These are phyloP conservation scores for Ciona savignyi DNA, from an alignment of 23 tunicate genomes.

Conservation along the genomic window DNA sequence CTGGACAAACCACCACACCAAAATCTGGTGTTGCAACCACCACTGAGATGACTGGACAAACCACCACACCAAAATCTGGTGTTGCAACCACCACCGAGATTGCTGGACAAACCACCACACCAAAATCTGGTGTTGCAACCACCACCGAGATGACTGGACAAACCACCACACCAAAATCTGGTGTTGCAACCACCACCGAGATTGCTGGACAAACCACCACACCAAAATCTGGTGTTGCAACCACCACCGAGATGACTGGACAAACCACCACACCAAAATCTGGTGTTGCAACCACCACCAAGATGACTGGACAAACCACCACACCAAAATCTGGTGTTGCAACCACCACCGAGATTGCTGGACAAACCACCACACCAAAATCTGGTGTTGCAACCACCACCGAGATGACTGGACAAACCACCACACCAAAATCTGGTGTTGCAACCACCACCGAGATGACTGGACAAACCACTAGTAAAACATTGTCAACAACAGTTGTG, in stretches of 20 bases:
- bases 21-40: slow-evolving; percentile 19
- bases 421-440: too few species aligned
- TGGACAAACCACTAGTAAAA: too few species aligned
- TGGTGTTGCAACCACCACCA: slow-evolving; percentile 17
- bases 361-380: slow-evolving; percentile 26
- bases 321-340: slow-evolving; percentile 17
- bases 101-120: slow-evolving; percentile 5
- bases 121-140: slow-evolving; percentile 14
- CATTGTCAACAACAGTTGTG: neutral
- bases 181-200: slow-evolving; percentile 19
- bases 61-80: slow-evolving; percentile 14
- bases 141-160: slow-evolving; percentile 7
- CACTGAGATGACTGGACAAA: slow-evolving; percentile 1
- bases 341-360: slow-evolving; percentile 2
- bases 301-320: slow-evolving; percentile 15
- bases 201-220: slow-evolving; percentile 14
- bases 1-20: slow-evolving; percentile 9
- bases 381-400: slow-evolving; percentile 20
- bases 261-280: slow-evolving; percentile 12
- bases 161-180: slow-evolving; percentile 5
- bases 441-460: too few species aligned
- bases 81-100: slow-evolving; percentile 17
- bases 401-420: too few species aligned
- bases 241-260: slow-evolving; percentile 4
- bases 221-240: slow-evolving; percentile 12